Base-by-base conservation (phyloP, 1,140 invertebrate species). In the Philopotamus ludificatus region DNA sequence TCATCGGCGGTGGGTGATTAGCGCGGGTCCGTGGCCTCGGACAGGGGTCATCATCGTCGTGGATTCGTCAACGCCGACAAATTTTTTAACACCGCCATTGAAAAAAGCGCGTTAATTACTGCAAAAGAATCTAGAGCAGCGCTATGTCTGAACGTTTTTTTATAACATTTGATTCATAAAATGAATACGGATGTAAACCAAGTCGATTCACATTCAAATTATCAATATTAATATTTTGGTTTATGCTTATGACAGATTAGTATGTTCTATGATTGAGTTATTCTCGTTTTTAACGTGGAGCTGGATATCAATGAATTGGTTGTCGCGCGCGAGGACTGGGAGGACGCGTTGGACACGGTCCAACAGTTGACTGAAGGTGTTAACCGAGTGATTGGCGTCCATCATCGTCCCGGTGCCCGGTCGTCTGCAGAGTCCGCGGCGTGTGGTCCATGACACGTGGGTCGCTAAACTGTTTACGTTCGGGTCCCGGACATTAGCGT, bases 401-500 rank as follows among this genome's bases (percentile, higher is more conserved):
- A 39, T 65, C 63, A 65, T 34, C 63, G 25, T 21, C 21, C 22
- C 18, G 47, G 49, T 41, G 49, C 8, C 21, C 25, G 61, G 12
- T 53, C 21, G 18, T 16, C 22, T 10, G 22, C n/a, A n/a, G n/a
- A n/a, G 63, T 10, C 64, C 21, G 9, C 47, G 51, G n/a, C 60
- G 65, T 61, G 65, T 66, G 65, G 65, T 60, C 65, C 45, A 34
- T 54, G 53, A 23, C 55, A 55, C 23, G 34, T 51, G 16, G 41
- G 16, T 34, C 53, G 63, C 49, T 66, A 66, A 66, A 66, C 58
- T 66, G 64, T 66, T 66, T 66, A 66, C 63, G 28, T 65, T 59
- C 55, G 18, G 28, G 49, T 39, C 49, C 50, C 12, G 12, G 54
- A 59, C 45, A 66, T 66, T 66, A 66, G 54, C 59, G 65, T 26